Evolutionary conservation across 2,113 vertebrate species (phyloP).

Genomic region (Rhynchomys soricoides): DNA sequence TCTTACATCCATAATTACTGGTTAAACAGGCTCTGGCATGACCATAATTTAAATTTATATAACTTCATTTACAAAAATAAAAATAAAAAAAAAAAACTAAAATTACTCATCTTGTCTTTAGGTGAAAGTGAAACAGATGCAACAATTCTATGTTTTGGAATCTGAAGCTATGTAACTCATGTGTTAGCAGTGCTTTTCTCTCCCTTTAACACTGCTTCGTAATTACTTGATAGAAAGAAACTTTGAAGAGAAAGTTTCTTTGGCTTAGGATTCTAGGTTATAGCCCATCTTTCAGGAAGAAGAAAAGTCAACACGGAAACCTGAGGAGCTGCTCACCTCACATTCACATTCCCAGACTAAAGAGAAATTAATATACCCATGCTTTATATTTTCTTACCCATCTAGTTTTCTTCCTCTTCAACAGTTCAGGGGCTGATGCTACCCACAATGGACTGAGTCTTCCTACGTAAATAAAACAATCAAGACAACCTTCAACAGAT

Average conservation of each 20-base stretch:
- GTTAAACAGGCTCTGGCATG: not conserved
- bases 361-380: not conserved
- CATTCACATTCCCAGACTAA: not conserved
- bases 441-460: not conserved
- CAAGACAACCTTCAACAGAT: not conserved
- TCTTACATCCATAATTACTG: not conserved
- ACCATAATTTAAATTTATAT: conserved; percentile 18
- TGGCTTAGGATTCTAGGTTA: not conserved
- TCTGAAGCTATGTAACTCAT: not conserved
- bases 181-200: not conserved
- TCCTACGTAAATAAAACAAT: not conserved
- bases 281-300: too few relatives aligned
- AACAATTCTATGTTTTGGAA: not conserved
- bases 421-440: not conserved
- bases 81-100: not conserved
- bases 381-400: not conserved
- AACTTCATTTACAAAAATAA: not conserved
- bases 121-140: not conserved
- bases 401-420: not conserved
- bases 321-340: too few relatives aligned
- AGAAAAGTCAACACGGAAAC: not conserved
- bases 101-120: not conserved
- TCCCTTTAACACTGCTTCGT: not conserved
- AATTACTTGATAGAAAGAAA: not conserved
- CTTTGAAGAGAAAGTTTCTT: not conserved